A percentile compares a stretch with the other conserved stretches of the same genome.
phyloP scores from a whole-genome alignment of 2,113 vertebrate genomes.

The Rutilus rutilus region DNA sequence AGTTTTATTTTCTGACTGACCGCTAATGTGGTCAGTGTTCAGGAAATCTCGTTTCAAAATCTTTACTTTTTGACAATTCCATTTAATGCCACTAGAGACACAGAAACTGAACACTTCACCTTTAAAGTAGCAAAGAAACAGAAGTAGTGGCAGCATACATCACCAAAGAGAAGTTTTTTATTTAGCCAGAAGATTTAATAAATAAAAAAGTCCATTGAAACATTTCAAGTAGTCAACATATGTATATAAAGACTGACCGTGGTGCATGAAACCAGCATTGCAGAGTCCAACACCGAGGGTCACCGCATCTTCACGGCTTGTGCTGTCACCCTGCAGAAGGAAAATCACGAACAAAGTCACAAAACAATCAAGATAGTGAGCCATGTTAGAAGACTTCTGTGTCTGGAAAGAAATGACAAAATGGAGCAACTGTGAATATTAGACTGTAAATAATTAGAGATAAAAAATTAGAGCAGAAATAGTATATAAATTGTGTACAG shows the following conservation, averaged over 20 bases:
- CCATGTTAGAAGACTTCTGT: not conserved
- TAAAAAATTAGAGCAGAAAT: not conserved
- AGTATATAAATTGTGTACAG: not conserved
- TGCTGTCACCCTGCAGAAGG: slow-evolving; percentile 89
- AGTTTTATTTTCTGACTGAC: too few relatives aligned
- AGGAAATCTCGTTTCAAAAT: too few relatives aligned
- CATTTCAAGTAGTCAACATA: not conserved
- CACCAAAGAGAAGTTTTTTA: not conserved
- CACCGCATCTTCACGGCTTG: slow-evolving; percentile 93
- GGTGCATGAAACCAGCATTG: slow-evolving; percentile 98
- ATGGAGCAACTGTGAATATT: not conserved
- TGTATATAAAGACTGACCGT: slow-evolving; percentile 79
- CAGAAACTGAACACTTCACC: not conserved
- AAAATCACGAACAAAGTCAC: slow-evolving; percentile 60
- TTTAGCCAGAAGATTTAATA: not conserved
- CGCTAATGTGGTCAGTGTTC: too few relatives aligned
- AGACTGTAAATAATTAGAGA: not conserved
- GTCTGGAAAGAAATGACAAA: not conserved
- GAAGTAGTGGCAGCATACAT: not conserved
- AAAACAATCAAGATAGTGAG: not conserved
- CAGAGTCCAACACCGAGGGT: slow-evolving; percentile 94
- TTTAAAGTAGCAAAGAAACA: not conserved
- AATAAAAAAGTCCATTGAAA: not conserved
- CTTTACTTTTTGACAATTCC: not conserved
- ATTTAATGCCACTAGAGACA: not conserved